Conservation (phyloP, 1,140 invertebrate species). For the Listronotus bonariensis region DNA sequence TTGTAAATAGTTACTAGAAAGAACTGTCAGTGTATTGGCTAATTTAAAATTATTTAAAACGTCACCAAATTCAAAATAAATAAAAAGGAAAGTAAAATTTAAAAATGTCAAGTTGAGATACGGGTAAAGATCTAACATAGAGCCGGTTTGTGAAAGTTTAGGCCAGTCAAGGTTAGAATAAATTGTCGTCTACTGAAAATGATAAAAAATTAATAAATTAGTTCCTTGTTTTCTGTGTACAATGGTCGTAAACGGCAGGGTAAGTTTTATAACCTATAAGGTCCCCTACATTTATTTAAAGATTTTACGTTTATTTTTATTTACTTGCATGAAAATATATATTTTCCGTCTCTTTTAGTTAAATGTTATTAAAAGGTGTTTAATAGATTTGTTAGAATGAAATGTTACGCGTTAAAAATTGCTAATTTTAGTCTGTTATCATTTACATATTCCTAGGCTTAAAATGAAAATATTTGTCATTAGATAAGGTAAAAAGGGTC, state of each 20-base stretch:
- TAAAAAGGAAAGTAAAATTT: neutral
- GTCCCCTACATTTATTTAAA: neutral
- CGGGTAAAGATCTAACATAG: neutral
- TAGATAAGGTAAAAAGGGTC: too few species aligned
- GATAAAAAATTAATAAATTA: constrained; percentile 3
- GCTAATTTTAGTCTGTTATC: too few species aligned
- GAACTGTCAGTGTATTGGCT: too few species aligned
- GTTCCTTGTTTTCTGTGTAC: constrained; percentile 3
- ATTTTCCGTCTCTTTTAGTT: neutral
- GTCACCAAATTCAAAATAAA: constrained; percentile 2
- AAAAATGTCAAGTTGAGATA: constrained; percentile 17
- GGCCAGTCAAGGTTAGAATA: constrained; percentile 21
- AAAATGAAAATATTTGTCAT: too few species aligned
- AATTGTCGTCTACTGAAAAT: constrained; percentile 3
- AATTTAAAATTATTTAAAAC: neutral
- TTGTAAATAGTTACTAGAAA: too few species aligned
- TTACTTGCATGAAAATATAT: neutral
- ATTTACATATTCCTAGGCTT: too few species aligned
- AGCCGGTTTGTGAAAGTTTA: constrained; percentile 26
- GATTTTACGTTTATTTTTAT: neutral
- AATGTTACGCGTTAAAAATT: too few species aligned
- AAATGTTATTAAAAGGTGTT: neutral
- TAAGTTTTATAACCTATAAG: constrained; percentile 7
- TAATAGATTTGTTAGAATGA: too few species aligned
- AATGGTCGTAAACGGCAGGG: constrained; percentile 16